phyloP scores from a whole-genome alignment of 2,888 invertebrate genomes.

The Spicauda simplicius region DNA sequence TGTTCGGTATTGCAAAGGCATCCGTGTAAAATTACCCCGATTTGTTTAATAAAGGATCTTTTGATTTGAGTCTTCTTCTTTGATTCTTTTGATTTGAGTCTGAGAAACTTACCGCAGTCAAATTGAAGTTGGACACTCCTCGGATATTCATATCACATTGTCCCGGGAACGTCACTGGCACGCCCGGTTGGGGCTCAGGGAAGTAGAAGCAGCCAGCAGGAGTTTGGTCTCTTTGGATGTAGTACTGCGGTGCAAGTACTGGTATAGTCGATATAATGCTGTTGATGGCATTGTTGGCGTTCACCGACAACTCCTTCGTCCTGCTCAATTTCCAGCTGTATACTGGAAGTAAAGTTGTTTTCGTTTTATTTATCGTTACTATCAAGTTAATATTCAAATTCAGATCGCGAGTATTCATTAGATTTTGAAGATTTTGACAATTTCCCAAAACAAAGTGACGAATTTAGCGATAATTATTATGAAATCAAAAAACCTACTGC shows the following conservation, averaged over 20 bases:
- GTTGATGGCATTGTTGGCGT: conserved; percentile 48
- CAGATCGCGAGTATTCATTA: no score
- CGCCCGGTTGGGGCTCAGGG: conserved; percentile 54
- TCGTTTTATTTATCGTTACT: not conserved
- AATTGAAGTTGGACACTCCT: conserved; percentile 47
- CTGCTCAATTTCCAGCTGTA: conserved; percentile 68
- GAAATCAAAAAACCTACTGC: no score
- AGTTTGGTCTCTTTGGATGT: conserved; percentile 51
- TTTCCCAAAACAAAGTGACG: no score
- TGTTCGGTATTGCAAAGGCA: no score
- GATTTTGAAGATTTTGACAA: no score
- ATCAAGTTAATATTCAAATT: no score
- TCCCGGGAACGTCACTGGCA: conserved; percentile 62
- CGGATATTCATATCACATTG: conserved; percentile 59
- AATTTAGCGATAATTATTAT: no score
- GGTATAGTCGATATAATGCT: conserved; percentile 47
- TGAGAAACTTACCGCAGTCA: conserved; percentile 52
- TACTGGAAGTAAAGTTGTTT: conserved; percentile 49
- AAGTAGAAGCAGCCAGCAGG: conserved; percentile 65
- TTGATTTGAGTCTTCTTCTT: no score
- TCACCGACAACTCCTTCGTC: conserved; percentile 48
- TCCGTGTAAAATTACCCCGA: no score
- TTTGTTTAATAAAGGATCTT: no score
- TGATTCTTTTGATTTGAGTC: no score
- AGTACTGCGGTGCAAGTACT: conserved; percentile 60